Evolutionary conservation across 2,113 vertebrate species (phyloP), one percentile per base, ranked within the genome.

Genomic region (Dermatemys mawii): DNA sequence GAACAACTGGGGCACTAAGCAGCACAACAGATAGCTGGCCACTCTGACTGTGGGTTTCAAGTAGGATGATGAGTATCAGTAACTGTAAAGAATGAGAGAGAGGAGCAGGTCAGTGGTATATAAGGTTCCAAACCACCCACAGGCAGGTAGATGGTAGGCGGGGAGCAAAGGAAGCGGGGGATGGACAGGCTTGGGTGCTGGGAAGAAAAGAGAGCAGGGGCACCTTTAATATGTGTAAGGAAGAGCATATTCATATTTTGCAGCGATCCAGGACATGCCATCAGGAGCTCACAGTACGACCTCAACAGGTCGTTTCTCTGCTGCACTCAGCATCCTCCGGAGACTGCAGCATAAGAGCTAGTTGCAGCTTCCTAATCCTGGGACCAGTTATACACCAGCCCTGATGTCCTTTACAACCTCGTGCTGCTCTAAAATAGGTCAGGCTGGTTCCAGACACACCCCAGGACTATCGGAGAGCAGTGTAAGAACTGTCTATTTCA

Each of bases 11-110:
- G 22, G 12, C 22, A 75, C 41, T 75, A 27, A 44, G 35, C n/a
- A 8, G 4, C 32, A 73, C 26, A 87, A n/a, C 1, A 1, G n/a
- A 19, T 4, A n/a, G 63, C 63, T 38, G 19, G 35, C 73, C 4
- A 5, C 55, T 13, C 0, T 0, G 55, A 85, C 32, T 11, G 13
- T 0, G 0, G 11, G 41, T 84, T 90, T 93, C 63, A 78, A 53
- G 55, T 1, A 84, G 49, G 78, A 92, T 3, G 1, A 12, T 24
- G 17, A 80, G 70, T 84, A 35, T 7, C 70, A 93, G 2, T 89
- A 84, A 82, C 29, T 0, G 0, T 38, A 32, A n/a, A 67, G 35
- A 67, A 67, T 67, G 57, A 63, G 12, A 87, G 85, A 89, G 57
- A 75, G 1, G 1, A 8, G 35, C 11, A 82, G 7, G 32, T 60